Conservation (phyloP, 2,113 vertebrate species). For the Gila orcuttii region DNA sequence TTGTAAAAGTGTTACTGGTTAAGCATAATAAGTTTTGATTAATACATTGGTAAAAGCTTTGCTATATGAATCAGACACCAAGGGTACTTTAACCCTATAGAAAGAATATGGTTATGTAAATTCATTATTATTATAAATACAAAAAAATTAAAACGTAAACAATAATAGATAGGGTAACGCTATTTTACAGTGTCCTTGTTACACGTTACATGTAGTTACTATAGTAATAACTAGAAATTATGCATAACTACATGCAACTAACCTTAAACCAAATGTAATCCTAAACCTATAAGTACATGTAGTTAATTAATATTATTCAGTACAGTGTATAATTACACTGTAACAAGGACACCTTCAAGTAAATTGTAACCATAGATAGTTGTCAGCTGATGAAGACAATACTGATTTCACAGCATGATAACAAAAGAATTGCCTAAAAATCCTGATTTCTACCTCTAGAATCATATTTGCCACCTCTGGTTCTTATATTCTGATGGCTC, state of each 20-base stretch:
- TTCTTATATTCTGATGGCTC: slow-evolving; percentile 31
- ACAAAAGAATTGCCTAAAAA: not conserved
- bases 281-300: too few relatives aligned
- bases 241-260: too few relatives aligned
- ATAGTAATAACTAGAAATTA: too few relatives aligned
- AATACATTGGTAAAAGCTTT: not conserved
- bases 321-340: too few relatives aligned
- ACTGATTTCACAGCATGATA: not conserved
- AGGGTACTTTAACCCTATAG: not conserved
- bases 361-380: not conserved
- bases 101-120: not conserved
- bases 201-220: too few relatives aligned
- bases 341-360: too few relatives aligned
- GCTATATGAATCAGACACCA: not conserved
- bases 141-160: not conserved
- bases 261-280: too few relatives aligned
- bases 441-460: slow-evolving; percentile 49
- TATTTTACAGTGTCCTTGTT: too few relatives aligned
- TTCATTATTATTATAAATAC: not conserved
- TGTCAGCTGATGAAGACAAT: slow-evolving; percentile 1
- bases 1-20: not conserved
- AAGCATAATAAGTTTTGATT: not conserved
- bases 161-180: not conserved
- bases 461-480: slow-evolving; percentile 53
- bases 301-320: too few relatives aligned